A percentile compares a stretch with the other conserved stretches of the same genome.
These are phyloP conservation scores for Papilio aristodemus DNA, from an alignment of 1,140 invertebrate genomes.

Conservation along the genomic window DNA sequence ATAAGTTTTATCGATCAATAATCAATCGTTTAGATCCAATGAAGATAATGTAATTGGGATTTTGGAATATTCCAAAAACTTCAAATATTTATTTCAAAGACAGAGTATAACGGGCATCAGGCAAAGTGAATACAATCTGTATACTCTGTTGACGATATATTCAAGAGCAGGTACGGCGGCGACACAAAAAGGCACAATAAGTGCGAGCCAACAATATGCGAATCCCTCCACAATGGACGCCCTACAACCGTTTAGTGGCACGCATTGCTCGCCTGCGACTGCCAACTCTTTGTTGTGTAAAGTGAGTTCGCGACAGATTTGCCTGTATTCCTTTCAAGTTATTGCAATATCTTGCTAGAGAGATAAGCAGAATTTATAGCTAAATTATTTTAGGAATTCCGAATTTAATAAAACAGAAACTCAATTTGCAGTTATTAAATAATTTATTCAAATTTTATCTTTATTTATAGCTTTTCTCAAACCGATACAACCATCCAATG, in stretches of 20 bases:
- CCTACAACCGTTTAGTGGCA: slow-evolving; percentile 15
- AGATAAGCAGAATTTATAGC: no score
- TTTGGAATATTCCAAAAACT: no score
- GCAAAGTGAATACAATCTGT: no score
- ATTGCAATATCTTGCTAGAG: background rate
- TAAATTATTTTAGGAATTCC: no score
- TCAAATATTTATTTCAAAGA: background rate
- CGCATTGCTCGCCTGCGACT: slow-evolving; percentile 12
- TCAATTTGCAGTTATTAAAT: background rate
- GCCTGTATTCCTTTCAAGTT: background rate
- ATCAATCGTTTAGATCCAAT: no score
- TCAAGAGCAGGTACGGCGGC: background rate
- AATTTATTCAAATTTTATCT: background rate
- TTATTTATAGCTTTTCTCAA: background rate
- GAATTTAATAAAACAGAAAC: background rate
- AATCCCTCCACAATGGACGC: background rate
- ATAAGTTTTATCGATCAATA: no score
- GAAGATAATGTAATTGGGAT: no score
- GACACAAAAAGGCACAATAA: slow-evolving; percentile 14
- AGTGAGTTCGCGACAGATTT: background rate
- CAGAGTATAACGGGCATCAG: background rate
- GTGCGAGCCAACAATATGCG: slow-evolving; percentile 20
- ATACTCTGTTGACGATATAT: background rate
- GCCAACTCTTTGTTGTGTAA: slow-evolving; percentile 25
- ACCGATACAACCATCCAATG: background rate